These are phyloP conservation scores for Laterallus jamaicensis DNA, from an alignment of 2,113 vertebrate genomes.

Conservation along the genomic window DNA sequence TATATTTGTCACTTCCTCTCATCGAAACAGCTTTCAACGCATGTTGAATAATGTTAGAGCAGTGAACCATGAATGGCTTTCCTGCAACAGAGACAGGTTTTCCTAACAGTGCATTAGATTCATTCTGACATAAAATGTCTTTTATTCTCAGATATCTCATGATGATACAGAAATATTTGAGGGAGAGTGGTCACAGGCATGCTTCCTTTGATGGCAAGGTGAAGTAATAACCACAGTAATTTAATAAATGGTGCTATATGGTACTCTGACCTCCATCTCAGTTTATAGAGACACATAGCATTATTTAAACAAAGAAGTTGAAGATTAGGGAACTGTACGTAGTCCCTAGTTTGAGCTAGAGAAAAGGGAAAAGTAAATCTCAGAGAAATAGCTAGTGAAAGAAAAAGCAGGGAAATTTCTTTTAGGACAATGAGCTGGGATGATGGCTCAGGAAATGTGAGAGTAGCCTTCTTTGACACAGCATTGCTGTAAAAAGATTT, in stretches of 20 bases:
- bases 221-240: background rate
- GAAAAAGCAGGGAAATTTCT: background rate
- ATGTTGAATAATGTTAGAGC: background rate
- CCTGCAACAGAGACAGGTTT: background rate
- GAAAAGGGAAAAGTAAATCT: background rate
- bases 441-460: background rate
- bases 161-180: background rate
- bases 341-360: background rate
- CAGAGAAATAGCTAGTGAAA: background rate
- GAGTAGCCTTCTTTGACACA: background rate
- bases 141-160: background rate
- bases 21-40: background rate
- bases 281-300: background rate
- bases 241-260: background rate
- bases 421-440: background rate
- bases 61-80: background rate
- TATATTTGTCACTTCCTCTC: background rate
- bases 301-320: background rate
- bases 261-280: background rate
- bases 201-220: background rate
- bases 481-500: background rate
- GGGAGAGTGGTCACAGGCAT: background rate
- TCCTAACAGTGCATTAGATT: background rate
- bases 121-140: background rate
- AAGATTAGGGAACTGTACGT: background rate